Conservation (phyloP, 1,140 invertebrate species). For the Pseudomyrmex cubaensis region DNA sequence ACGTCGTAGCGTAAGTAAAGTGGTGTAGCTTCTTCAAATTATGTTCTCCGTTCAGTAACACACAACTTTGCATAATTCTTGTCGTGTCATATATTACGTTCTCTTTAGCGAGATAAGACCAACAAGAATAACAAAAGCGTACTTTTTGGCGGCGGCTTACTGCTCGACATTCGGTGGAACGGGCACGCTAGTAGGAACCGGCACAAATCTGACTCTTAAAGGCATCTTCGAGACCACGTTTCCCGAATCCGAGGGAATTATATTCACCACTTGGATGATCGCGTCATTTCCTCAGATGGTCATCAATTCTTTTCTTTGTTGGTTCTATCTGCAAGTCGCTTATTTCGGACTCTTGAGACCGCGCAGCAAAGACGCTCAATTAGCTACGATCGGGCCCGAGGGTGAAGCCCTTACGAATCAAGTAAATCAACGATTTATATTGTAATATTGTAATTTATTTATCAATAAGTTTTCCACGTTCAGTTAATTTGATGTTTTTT, state of each 20-base stretch:
- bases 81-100: background rate
- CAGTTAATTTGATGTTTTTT: too few species aligned
- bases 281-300: conserved; percentile 89
- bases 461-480: background rate
- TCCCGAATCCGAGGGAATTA: conserved; percentile 85
- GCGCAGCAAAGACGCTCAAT: conserved; percentile 86
- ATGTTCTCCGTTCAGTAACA: background rate
- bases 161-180: conserved; percentile 93
- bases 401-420: conserved; percentile 87
- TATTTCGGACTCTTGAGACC: conserved; percentile 91
- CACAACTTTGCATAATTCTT: too few species aligned
- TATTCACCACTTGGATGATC: conserved; percentile 92
- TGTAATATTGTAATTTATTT: background rate
- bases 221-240: conserved; percentile 88
- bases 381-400: conserved; percentile 85
- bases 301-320: conserved; percentile 90
- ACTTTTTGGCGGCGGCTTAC: conserved; percentile 92
- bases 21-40: background rate
- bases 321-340: conserved; percentile 89
- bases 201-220: conserved; percentile 95
- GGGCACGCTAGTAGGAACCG: conserved; percentile 94
- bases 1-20: conserved; percentile 54
- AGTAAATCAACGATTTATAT: conserved; percentile 74
- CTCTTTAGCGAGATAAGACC: conserved; percentile 85
- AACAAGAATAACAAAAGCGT: conserved; percentile 89